Evolutionary conservation across 2,797 vertebrate genomes (phyloP).

Genomic region (Carcharodon carcharias): DNA sequence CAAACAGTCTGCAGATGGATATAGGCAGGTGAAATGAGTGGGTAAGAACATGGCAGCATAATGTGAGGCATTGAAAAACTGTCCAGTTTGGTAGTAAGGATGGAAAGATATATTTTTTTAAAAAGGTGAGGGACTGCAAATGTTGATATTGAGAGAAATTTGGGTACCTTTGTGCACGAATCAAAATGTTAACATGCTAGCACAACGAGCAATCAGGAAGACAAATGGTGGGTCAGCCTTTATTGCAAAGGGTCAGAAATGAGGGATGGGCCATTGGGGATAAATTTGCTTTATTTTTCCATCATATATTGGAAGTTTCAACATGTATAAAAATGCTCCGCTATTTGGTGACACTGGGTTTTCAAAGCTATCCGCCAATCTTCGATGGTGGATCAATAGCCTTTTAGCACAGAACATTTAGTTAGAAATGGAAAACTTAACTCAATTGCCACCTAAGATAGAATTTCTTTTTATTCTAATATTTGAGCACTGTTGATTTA

Average conservation of each 20-base stretch:
- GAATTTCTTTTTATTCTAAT: neutral
- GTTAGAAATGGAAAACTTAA: neutral
- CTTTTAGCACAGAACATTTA: neutral
- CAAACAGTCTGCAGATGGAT: neutral
- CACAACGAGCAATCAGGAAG: neutral
- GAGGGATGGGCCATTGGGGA: neutral
- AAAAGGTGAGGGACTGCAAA: neutral
- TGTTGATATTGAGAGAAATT: neutral
- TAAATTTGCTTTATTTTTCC: neutral
- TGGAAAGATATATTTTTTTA: neutral
- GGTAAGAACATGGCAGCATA: neutral
- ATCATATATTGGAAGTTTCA: neutral
- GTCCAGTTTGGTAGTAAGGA: neutral
- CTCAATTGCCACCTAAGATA: neutral
- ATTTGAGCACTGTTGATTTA: neutral
- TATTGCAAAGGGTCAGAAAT: neutral
- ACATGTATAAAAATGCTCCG: neutral
- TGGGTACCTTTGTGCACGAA: neutral
- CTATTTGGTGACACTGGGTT: neutral
- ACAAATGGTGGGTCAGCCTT: neutral
- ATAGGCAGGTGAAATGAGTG: neutral
- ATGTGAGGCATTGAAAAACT: neutral
- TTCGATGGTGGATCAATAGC: neutral
- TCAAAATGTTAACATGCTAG: neutral
- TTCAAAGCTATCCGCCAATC: neutral